These are phyloP conservation scores for Megalops atlanticus DNA, from an alignment of 2,113 vertebrate species.

Conservation along the genomic window DNA sequence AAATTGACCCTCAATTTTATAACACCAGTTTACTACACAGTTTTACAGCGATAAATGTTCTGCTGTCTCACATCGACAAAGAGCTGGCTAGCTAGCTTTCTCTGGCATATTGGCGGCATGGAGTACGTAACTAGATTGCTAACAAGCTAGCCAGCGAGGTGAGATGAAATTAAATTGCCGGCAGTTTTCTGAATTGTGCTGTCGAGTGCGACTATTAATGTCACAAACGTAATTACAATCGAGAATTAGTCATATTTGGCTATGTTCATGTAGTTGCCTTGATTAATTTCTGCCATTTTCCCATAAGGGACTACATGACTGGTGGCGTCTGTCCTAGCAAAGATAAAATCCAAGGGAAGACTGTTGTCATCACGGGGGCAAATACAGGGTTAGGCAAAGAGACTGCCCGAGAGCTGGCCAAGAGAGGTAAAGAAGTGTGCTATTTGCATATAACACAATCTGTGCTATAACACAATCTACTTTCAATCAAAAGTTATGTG, in stretches of 20 bases:
- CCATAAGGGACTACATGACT: slow-evolving; percentile 69
- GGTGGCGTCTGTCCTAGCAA: slow-evolving; percentile 79
- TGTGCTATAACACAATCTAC: too few species aligned
- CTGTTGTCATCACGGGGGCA: slow-evolving; percentile 81
- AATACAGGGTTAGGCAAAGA: slow-evolving; percentile 84
- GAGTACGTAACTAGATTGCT: too few species aligned
- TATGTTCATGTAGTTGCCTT: not conserved
- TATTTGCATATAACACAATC: too few species aligned
- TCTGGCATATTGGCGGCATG: too few species aligned
- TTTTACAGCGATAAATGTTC: too few species aligned
- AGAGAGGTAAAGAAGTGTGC: slow-evolving; percentile 57
- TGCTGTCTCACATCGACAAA: too few species aligned
- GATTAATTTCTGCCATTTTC: not conserved
- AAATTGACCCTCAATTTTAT: too few species aligned
- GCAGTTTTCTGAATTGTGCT: not conserved
- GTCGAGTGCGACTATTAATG: not conserved
- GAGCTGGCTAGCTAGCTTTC: too few species aligned
- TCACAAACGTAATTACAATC: not conserved
- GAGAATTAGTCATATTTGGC: not conserved
- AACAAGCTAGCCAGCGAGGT: accelerated
- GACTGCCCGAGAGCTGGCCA: slow-evolving; percentile 77
- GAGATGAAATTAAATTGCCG: not conserved
- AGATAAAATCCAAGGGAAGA: slow-evolving; percentile 76
- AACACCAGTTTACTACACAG: too few species aligned
- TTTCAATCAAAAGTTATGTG: not conserved